A percentile compares a stretch with the other conserved stretches of the same genome.
Evolutionary conservation across 2,113 vertebrate genomes (phyloP).

Genomic region (Syrrhaptes paradoxus): DNA sequence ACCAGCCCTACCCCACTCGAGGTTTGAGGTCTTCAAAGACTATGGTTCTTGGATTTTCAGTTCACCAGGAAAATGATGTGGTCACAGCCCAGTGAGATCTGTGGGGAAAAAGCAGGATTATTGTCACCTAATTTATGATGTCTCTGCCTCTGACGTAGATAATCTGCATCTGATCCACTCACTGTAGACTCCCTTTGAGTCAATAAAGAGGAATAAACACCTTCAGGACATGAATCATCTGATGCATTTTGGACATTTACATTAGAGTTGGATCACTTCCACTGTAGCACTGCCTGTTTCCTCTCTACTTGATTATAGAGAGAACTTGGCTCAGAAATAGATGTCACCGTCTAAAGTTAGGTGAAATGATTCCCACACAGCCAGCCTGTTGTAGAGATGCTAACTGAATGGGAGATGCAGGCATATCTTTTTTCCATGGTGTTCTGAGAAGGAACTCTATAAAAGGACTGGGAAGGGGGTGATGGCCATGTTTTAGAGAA

Average conservation of each 20-base stretch:
- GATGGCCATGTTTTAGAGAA: conserved; percentile 21
- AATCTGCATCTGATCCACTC: conserved; percentile 45
- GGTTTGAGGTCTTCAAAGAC: neutral
- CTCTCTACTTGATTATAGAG: conserved; percentile 39
- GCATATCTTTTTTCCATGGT: neutral
- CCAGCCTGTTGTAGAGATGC: conserved; percentile 20
- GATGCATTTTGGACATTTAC: conserved; percentile 57
- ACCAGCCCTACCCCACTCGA: neutral
- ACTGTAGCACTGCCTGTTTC: conserved; percentile 48
- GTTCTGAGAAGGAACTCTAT: conserved; percentile 3
- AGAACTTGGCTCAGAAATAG: conserved; percentile 56
- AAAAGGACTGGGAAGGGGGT: neutral
- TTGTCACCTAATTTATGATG: conserved; percentile 36
- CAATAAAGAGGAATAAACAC: conserved; percentile 50
- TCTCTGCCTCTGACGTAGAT: conserved; percentile 30
- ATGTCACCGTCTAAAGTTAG: conserved; percentile 59
- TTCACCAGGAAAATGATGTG: neutral
- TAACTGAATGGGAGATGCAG: conserved; percentile 25
- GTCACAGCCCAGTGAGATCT: neutral
- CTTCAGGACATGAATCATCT: conserved; percentile 61
- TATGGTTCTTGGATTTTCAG: neutral
- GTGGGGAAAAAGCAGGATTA: neutral
- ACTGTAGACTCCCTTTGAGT: conserved; percentile 34
- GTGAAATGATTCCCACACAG: conserved; percentile 49
- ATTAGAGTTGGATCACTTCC: conserved; percentile 54